Percentiles rank a stretch among this genome's conserved stretches.
Evolutionary conservation across 2,797 vertebrate genomes (phyloP).

Genomic region (Mormyrops attenuatus): DNA sequence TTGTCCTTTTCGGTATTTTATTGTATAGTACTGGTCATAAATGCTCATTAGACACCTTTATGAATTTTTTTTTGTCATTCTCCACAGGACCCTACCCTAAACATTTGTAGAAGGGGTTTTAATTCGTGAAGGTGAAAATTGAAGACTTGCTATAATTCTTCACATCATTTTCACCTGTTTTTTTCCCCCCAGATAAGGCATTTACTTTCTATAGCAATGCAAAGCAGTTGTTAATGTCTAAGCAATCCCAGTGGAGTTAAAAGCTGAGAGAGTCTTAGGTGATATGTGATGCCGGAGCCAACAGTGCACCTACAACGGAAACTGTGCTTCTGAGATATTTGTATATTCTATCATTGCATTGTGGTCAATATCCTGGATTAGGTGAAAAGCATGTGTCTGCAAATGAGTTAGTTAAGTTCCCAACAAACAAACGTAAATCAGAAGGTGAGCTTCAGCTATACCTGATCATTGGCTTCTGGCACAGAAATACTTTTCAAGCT

Average conservation of each 20-base stretch:
- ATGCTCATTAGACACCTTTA: not conserved
- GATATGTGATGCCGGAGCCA: conserved; percentile 20
- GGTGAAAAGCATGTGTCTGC: not conserved
- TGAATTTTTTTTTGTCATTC: not conserved
- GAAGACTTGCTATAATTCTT: not conserved
- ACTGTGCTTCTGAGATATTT: not conserved
- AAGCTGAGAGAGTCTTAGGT: conserved; percentile 39
- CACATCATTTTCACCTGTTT: not conserved
- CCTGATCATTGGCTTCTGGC: not conserved
- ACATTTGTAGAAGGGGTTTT: not conserved
- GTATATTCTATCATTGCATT: not conserved
- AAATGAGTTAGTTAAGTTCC: not conserved
- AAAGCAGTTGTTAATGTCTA: not conserved
- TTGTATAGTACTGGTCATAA: not conserved
- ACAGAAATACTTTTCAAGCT: not conserved
- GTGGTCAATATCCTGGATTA: not conserved
- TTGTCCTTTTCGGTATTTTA: not conserved
- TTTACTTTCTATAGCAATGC: not conserved
- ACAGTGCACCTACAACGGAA: not conserved
- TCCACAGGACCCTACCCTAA: not conserved
- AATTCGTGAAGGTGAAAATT: not conserved
- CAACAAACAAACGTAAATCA: not conserved
- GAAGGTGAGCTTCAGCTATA: not conserved
- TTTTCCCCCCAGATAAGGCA: not conserved
- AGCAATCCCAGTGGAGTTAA: conserved; percentile 36